Percentiles rank a stretch among this genome's conserved stretches.
phyloP scores from a whole-genome alignment of 2,888 invertebrate species.

The Torymus auratus region DNA sequence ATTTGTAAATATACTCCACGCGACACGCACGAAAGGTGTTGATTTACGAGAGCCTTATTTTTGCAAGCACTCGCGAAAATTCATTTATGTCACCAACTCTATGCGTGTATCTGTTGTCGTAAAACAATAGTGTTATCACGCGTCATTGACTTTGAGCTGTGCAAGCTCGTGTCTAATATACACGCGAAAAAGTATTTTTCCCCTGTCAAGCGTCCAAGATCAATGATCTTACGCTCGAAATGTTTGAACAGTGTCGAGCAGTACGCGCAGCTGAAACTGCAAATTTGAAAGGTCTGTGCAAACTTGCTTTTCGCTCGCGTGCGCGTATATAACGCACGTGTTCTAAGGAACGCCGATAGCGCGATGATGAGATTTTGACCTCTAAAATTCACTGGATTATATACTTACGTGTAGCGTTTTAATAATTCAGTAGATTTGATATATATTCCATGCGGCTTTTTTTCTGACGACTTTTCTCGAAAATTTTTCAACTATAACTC shows the following conservation, averaged over 20 bases:
- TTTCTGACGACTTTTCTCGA: too few species aligned
- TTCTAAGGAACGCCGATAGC: not conserved
- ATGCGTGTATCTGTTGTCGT: too few species aligned
- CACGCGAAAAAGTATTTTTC: not conserved
- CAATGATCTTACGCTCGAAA: constrained; percentile 15
- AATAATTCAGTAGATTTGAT: not conserved
- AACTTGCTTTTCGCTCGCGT: not conserved
- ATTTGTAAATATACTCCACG: too few species aligned
- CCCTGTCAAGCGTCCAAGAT: constrained; percentile 7
- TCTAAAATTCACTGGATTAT: not conserved
- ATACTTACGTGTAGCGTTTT: not conserved
- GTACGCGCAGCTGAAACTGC: constrained; percentile 5
- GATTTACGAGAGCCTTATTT: too few species aligned
- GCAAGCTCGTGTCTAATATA: too few species aligned
- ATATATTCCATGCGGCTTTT: not conserved
- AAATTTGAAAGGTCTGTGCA: constrained; percentile 19
- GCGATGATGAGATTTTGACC: not conserved
- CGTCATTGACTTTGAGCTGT: too few species aligned
- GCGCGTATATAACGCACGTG: too few species aligned
- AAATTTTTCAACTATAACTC: too few species aligned
- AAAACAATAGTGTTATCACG: too few species aligned
- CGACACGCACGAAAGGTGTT: too few species aligned
- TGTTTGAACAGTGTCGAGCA: constrained; percentile 21
- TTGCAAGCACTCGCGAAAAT: too few species aligned
- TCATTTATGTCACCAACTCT: too few species aligned